Percentiles rank a stretch among this genome's conserved stretches.
phyloP scores from a whole-genome alignment of 2,797 vertebrate genomes.

The Eupleurogrammus muticus region DNA sequence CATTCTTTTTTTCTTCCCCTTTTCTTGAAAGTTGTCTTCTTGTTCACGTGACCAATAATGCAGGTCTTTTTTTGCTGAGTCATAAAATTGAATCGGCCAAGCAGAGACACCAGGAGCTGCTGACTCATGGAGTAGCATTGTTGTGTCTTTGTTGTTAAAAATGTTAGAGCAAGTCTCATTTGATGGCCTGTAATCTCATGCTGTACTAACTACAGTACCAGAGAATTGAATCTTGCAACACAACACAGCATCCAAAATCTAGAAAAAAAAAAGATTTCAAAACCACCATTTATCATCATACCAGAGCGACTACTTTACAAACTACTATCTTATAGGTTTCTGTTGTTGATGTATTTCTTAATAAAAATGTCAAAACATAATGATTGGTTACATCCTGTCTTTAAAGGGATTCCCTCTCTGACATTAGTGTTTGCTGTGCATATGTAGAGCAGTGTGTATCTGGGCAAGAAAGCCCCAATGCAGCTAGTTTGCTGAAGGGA shows the following conservation, averaged over 20 bases:
- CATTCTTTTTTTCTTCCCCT: conserved; percentile 16
- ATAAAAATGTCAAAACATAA: conserved; percentile 32
- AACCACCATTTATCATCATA: not conserved
- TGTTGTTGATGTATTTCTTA: conserved; percentile 13
- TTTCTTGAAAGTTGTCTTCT: conserved; percentile 12
- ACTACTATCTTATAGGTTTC: conserved; percentile 1
- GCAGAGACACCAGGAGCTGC: conserved; percentile 27
- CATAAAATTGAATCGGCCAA: conserved; percentile 29
- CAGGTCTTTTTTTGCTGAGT: conserved; percentile 33
- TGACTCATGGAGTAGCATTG: conserved; percentile 4
- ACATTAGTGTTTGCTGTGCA: conserved; percentile 33
- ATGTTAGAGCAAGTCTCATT: not conserved
- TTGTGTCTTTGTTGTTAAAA: no score
- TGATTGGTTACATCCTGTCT: conserved; percentile 24
- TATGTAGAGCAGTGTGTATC: conserved; percentile 31
- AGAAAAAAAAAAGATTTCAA: not conserved
- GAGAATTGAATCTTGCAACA: not conserved
- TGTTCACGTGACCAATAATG: conserved; percentile 27
- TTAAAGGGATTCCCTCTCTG: conserved; percentile 40
- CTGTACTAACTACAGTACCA: not conserved
- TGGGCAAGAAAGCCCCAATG: conserved; percentile 51
- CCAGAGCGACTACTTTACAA: conserved; percentile 11
- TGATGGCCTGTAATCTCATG: not conserved
- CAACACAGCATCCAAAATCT: not conserved
- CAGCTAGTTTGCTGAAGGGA: conserved; percentile 63